Evolutionary conservation across 2,888 invertebrate genomes (phyloP), one percentile per base, ranked within the genome.

Genomic region (Neoscelio sp.): DNA sequence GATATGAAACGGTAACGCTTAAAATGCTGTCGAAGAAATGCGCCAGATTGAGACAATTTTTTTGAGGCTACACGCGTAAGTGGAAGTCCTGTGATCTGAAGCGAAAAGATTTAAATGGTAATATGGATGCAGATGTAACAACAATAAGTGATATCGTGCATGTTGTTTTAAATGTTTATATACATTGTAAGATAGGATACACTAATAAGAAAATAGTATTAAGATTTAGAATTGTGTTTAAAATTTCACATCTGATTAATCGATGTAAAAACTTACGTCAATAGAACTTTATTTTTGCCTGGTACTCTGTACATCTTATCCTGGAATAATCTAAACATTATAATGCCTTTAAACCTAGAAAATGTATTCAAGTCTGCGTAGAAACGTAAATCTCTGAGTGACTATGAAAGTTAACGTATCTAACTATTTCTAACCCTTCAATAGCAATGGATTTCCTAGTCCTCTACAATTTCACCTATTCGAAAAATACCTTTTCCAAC

Each of bases 21-120:
- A 42, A 67, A 48, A 65, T 44, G 23, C 6, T 23, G 65, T 44
- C 50, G 44, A 52, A 18, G 54, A 38, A 48, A 40, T 44, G 52
- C 48, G 42, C 23, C 54, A 18, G 75, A 67, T 74, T 74, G 65
- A 35, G 58, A 15, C 13, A 18, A 60, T 74, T 74, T 73, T 65
- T 73, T 18, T 12, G 1, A 30, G 8, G 17, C 13, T 23, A 26
- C 23, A 26, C 42, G 74, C 58, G 74, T 64, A 28, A 60, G 26
- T 67, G 58, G 67, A 75, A 75, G 67, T 75, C 75, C 23, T 67
- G 75, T 75, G 75, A 67, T 50, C 30, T 28, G 74, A 74, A 74
- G 65, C 74, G 74, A 65, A 35, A 38, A 56, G 35, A 40, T 60
- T 6, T 46, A 12, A 46, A 67, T 60, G 52, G 50, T 67, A 75